These are phyloP conservation scores for Melanotaenia parkinsoni DNA, from an alignment of 2,797 vertebrate genomes.

Conservation along the genomic window DNA sequence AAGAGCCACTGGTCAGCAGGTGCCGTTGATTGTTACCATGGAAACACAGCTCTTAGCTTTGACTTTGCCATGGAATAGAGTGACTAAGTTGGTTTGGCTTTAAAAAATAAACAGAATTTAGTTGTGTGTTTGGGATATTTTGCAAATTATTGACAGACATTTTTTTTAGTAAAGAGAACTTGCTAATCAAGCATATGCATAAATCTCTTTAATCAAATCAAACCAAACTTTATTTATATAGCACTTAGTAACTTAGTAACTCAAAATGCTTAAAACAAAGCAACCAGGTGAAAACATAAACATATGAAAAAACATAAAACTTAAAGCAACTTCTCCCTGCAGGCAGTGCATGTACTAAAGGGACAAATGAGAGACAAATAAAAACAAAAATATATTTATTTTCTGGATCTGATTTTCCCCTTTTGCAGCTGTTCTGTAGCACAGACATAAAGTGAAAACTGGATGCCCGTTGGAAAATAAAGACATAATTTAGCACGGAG, in stretches of 20 bases:
- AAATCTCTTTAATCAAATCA: too few species aligned
- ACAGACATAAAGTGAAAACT: conserved; percentile 1
- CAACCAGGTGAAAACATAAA: neutral
- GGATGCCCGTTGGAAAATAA: neutral
- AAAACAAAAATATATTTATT: neutral
- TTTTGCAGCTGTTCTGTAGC: neutral
- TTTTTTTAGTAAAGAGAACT: neutral
- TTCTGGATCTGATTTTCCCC: neutral
- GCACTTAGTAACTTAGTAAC: neutral
- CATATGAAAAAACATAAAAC: neutral
- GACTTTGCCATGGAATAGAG: neutral
- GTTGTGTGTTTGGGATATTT: neutral
- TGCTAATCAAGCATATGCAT: neutral
- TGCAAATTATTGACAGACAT: neutral
- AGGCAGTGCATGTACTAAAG: neutral
- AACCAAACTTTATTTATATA: neutral
- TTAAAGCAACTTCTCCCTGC: neutral
- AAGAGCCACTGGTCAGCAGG: neutral
- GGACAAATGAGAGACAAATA: neutral
- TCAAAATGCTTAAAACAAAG: neutral
- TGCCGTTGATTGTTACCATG: neutral
- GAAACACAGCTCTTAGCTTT: conserved; percentile 4
- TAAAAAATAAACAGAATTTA: neutral
- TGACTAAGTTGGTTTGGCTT: neutral
- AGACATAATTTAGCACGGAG: neutral